phyloP scores from a whole-genome alignment of 1,140 invertebrate species.

The Zaprionus lachaisei region DNA sequence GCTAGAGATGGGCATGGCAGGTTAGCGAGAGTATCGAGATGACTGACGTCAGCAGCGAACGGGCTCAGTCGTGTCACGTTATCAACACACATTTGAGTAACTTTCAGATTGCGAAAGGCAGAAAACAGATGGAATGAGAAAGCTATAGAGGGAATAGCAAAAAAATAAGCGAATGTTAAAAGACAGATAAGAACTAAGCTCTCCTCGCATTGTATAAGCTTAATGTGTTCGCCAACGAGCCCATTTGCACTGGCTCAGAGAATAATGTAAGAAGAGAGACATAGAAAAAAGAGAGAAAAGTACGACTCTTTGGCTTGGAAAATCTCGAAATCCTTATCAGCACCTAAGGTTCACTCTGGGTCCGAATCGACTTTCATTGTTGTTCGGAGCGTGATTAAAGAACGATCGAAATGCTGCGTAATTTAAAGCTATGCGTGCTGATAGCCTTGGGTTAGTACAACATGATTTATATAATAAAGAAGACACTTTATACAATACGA shows the following conservation, averaged over 20 bases:
- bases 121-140: not conserved
- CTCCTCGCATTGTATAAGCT: too few species aligned
- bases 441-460: not conserved
- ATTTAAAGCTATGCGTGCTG: not conserved
- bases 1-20: not conserved
- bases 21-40: not conserved
- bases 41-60: not conserved
- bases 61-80: not conserved
- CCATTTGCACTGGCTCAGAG: too few species aligned
- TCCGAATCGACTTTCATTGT: not conserved
- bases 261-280: too few species aligned
- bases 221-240: too few species aligned
- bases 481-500: too few species aligned
- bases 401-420: conserved; percentile 13
- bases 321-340: not conserved
- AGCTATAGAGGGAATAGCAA: not conserved
- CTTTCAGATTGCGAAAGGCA: not conserved
- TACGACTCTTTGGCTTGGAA: too few species aligned
- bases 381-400: not conserved
- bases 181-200: not conserved
- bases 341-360: not conserved
- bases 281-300: too few species aligned
- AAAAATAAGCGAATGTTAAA: not conserved
- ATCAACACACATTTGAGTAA: not conserved
- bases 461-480: not conserved